Conservation (phyloP, 2,888 invertebrate genomes). For the Leptarthrus brevirostris region DNA sequence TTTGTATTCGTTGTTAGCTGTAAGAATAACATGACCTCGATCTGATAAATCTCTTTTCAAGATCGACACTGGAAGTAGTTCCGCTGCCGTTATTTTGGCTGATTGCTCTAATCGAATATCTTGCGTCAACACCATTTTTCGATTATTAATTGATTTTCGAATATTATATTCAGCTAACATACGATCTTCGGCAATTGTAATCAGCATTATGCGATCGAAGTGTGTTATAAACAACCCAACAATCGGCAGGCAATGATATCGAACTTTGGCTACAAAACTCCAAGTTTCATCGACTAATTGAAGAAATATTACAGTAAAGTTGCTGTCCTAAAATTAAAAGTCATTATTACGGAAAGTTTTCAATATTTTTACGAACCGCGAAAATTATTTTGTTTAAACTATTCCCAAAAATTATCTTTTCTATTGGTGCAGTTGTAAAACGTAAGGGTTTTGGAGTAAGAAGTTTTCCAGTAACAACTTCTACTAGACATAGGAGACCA, state of each 20-base stretch:
- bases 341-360: not conserved
- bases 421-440: conserved; percentile 61
- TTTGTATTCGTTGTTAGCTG: conserved; percentile 70
- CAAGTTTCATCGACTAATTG: conserved; percentile 67
- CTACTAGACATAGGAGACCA: conserved; percentile 72
- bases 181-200: conserved; percentile 73
- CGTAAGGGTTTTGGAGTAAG: conserved; percentile 67
- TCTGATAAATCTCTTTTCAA: conserved; percentile 26
- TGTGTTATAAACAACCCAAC: conserved; percentile 71
- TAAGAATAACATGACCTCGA: conserved; percentile 46
- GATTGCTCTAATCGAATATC: conserved; percentile 68
- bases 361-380: too few species aligned
- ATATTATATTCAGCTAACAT: conserved; percentile 49
- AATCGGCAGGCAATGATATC: conserved; percentile 72
- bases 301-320: conserved; percentile 69
- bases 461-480: conserved; percentile 71
- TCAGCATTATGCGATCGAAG: conserved; percentile 63
- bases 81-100: conserved; percentile 65
- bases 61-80: conserved; percentile 34
- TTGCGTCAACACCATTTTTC: not conserved
- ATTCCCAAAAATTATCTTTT: not conserved
- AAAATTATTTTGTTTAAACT: not conserved
- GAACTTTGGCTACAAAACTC: conserved; percentile 72
- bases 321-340: conserved; percentile 68
- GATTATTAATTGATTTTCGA: conserved; percentile 5